Evolutionary conservation across 2,797 vertebrate species (phyloP).

Genomic region (Danio albolineatus): DNA sequence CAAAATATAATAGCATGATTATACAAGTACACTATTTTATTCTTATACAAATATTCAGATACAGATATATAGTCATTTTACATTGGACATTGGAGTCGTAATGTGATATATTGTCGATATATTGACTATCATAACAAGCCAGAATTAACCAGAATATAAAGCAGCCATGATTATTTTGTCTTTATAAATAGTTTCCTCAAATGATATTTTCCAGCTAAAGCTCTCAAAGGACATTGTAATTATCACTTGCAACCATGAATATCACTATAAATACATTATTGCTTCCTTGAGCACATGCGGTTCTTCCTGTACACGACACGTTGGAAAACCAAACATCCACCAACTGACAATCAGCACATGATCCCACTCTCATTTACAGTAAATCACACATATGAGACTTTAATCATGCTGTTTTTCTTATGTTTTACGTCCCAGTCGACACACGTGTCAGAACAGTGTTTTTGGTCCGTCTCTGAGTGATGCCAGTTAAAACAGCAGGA

Average conservation of each 20-base stretch:
- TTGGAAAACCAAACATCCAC: slow-evolving; percentile 26
- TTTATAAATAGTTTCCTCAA: slow-evolving; percentile 6
- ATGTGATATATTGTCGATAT: too few relatives aligned
- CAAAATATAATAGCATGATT: too few relatives aligned
- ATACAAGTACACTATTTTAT: too few relatives aligned
- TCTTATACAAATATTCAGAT: too few relatives aligned
- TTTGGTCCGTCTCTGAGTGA: slow-evolving; percentile 22
- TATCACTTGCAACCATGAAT: slow-evolving; percentile 60
- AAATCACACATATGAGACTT: slow-evolving; percentile 27
- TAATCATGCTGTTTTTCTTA: slow-evolving; percentile 28
- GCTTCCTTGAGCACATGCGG: not conserved
- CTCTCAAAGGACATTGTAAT: slow-evolving; percentile 23
- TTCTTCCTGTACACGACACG: slow-evolving; percentile 1
- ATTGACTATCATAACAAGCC: too few relatives aligned
- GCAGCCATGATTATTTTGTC: not conserved
- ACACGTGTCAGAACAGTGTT: slow-evolving; percentile 9
- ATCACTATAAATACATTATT: slow-evolving; percentile 59
- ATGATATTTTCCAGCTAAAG: slow-evolving; percentile 23
- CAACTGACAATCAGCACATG: slow-evolving; percentile 26
- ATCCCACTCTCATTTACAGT: slow-evolving; percentile 31
- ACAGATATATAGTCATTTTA: too few relatives aligned
- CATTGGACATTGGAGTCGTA: too few relatives aligned
- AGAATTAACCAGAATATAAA: not conserved
- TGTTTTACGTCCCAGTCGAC: slow-evolving; percentile 10
- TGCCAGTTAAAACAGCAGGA: slow-evolving; percentile 57